These are phyloP conservation scores for Sinella curviseta DNA, from an alignment of 1,140 invertebrate species.

Conservation along the genomic window DNA sequence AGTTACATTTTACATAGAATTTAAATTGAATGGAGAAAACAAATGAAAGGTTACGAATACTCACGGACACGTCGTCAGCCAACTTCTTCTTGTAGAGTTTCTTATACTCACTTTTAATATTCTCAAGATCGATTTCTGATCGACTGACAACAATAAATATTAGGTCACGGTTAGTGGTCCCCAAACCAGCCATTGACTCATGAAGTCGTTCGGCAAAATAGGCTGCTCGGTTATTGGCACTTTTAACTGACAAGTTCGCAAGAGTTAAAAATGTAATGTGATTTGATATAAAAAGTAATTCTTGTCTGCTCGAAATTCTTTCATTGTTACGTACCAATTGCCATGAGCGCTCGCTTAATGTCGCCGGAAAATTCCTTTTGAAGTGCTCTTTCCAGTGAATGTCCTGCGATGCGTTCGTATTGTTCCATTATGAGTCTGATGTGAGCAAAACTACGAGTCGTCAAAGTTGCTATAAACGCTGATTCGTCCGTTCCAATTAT, in stretches of 20 bases:
- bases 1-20: conserved; percentile 83
- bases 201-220: background rate
- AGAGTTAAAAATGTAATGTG: background rate
- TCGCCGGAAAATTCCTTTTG: background rate
- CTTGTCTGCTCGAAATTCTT: no score
- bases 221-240: background rate
- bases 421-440: background rate
- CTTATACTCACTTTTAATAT: conserved; percentile 84
- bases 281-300: background rate
- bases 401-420: background rate
- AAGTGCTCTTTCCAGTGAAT: background rate
- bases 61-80: background rate
- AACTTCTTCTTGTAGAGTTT: conserved; percentile 73
- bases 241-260: background rate
- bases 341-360: background rate
- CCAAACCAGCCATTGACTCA: conserved; percentile 78
- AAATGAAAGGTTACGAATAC: background rate
- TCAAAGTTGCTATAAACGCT: background rate
- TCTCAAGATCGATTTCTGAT: conserved; percentile 85
- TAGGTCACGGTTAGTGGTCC: conserved; percentile 83
- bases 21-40: conserved; percentile 57
- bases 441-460: background rate
- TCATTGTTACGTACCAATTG: background rate
- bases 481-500: background rate
- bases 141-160: conserved; percentile 85